Evolutionary conservation across 64 coral and sea anemone species (phyloP), one percentile per base, ranked within the genome.

Genomic region (Stichodactyla helianthus): DNA sequence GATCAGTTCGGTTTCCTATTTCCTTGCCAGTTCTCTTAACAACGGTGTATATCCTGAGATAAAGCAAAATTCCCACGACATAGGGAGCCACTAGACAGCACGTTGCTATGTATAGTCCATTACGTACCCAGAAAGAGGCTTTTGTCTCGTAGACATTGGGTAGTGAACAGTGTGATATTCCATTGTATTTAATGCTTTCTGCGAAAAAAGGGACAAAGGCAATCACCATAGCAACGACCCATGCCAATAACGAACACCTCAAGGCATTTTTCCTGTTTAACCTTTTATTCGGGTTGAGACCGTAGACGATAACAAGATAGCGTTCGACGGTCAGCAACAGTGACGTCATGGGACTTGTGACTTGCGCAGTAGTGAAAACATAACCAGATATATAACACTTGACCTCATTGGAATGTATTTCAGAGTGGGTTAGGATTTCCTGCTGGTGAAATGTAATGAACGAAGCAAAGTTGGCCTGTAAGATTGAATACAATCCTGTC

Each of bases 301-400:
- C 84, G 70, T 95, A 79, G 0, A 95, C 71, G 12, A 95, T 92
- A 15, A 89, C 90, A 13, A 95, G 77, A 79, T 95, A 95, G 79
- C 94, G 82, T 52, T 95, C 94, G 18, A 92, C 55, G 5, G 94
- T 95, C 14, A 95, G 54, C 13, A 95, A 19, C 8, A 92, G 63
- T 50, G 94, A 95, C 23, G 84, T 95, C 12, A 83, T 53, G 23
- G 83, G 79, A 15, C 90, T 92, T 52, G 91, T 89, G 10, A 95
- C 91, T 57, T 82, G 76, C 52, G 88, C 94, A 20, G 71, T 71
- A 28, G 91, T 89, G 55, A 91, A 95, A 28, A 89, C n/a, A 60
- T 82, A 78, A 7, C 94, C 94, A 52, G 92, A 78, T 5, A 87
- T 59, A 23, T 5, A 20, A 63, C 94, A 95, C 13, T 17, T 54